A percentile compares a stretch with the other conserved stretches of the same genome.
Conservation (phyloP, 2,888 invertebrate genomes). For the Conus canariensis region DNA sequence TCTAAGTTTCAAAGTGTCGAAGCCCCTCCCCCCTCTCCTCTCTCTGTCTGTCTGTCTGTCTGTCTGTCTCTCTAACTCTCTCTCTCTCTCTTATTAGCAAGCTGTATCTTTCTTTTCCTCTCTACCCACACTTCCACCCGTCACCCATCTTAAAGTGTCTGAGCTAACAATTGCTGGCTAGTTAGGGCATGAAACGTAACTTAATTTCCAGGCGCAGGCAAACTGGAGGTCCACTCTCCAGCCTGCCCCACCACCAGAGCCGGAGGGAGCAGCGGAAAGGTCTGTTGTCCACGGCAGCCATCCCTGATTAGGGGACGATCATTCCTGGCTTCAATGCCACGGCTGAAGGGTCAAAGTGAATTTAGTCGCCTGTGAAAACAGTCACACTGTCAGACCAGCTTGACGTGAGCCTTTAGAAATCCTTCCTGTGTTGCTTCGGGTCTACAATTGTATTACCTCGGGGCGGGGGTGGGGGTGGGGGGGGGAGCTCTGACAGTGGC, state of each 20-base stretch:
- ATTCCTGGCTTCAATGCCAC: not conserved
- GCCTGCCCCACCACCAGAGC: not conserved
- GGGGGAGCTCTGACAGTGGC: slow-evolving; percentile 10
- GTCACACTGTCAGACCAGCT: not conserved
- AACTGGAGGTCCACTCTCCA: not conserved
- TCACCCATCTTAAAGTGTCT: not conserved
- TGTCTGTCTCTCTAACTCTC: not conserved
- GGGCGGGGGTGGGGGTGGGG: too few relatives aligned
- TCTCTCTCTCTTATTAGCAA: not conserved
- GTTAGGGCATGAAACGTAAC: slow-evolving; percentile 27
- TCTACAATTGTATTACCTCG: slow-evolving; percentile 21
- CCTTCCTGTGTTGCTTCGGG: not conserved
- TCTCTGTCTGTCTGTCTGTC: not conserved
- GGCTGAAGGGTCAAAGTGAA: slow-evolving; percentile 37
- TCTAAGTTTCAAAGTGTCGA: too few relatives aligned
- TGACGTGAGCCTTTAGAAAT: not conserved
- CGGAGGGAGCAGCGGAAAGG: not conserved
- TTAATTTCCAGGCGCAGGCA: slow-evolving; percentile 9
- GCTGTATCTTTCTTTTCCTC: too few relatives aligned
- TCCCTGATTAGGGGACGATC: slow-evolving; percentile 38
- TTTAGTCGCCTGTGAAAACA: slow-evolving; percentile 43
- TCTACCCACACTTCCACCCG: not conserved
- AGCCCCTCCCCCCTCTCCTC: too few relatives aligned
- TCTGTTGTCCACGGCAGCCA: slow-evolving; percentile 30
- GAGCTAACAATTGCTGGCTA: slow-evolving; percentile 33